Evolutionary conservation across 1,140 invertebrate genomes (phyloP), one percentile per base, ranked within the genome.

Genomic region (Drosophila erecta): DNA sequence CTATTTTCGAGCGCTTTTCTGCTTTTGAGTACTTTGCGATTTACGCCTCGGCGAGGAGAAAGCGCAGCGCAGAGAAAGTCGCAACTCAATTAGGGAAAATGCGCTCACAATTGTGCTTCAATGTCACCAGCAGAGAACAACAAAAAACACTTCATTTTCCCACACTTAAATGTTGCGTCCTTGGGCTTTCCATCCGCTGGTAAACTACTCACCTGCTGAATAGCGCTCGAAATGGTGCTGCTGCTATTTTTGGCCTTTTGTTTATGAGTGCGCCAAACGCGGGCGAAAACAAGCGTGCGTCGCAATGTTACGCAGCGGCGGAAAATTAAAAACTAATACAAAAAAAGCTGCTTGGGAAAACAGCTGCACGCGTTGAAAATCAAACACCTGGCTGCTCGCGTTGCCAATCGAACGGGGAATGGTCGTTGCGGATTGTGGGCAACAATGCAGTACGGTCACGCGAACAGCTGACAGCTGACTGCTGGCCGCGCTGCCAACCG

Each of bases 221-320:
- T 62, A 64, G 47, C 56, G 51, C 57, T 50, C 40, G 44, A 67
- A 81, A 53, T 75, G 66, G 72, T 70, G 50, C 33, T 67, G 56
- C 47, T 66, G 55, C 75, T 86, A 86, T 86, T 86, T 86, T 86
- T 79, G 79, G 84, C 70, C 70, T 79, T 71, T 86, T 85, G 83
- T 86, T 86, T 86, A 86, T 83, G 56, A 50, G 59, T 60, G 8
- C 55, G 53, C 30, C 20, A 41, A 62, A 59, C 50, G 38, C 43
- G 12, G 37, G n/a, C 40, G 14, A 41, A 35, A 35, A 40, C 20
- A 44, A 69, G 54, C 55, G 46, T 44, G 46, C 66, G 56, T 53
- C 37, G 35, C 57, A 75, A 59, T 76, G 83, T 70, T 72, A 58
- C 54, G 65, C 79, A 62, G 56, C 76, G 43, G 60, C 51, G 56